Evolutionary conservation across 2,888 invertebrate genomes (phyloP).

Genomic region (Pheosia gnoma): DNA sequence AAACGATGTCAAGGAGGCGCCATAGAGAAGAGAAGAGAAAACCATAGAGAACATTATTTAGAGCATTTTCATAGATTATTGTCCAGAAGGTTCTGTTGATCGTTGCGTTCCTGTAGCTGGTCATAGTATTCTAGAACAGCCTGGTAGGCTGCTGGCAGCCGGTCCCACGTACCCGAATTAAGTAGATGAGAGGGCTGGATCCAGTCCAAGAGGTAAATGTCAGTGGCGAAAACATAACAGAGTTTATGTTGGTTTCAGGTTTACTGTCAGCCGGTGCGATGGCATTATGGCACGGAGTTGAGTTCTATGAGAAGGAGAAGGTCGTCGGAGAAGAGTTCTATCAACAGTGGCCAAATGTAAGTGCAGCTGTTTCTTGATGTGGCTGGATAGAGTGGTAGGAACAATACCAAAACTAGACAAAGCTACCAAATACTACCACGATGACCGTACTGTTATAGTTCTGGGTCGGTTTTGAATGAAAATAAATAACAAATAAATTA

Average conservation of each 20-base stretch:
- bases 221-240: fast-evolving
- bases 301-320: constrained; percentile 97
- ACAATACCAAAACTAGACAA: no score
- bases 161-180: no score
- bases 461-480: no score
- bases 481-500: no score
- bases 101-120: constrained; percentile 94
- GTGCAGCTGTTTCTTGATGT: constrained; percentile 49
- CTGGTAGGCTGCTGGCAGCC: constrained; percentile 97
- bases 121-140: constrained; percentile 90
- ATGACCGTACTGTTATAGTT: no score
- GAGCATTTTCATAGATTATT: no score
- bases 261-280: constrained; percentile 96
- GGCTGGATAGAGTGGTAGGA: no score
- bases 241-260: constrained; percentile 84
- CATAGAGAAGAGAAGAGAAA: no score
- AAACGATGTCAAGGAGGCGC: no score
- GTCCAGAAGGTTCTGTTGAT: constrained; percentile 89
- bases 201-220: not conserved
- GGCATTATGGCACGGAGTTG: constrained; percentile 98
- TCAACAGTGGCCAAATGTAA: constrained; percentile 95
- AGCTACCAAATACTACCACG: no score
- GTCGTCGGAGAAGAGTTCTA: constrained; percentile 96
- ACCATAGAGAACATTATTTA: no score
- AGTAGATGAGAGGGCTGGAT: not conserved